A percentile compares a stretch with the other conserved stretches of the same genome.
Evolutionary conservation across 2,888 invertebrate species (phyloP).

Genomic region (Periphyllus acericola): DNA sequence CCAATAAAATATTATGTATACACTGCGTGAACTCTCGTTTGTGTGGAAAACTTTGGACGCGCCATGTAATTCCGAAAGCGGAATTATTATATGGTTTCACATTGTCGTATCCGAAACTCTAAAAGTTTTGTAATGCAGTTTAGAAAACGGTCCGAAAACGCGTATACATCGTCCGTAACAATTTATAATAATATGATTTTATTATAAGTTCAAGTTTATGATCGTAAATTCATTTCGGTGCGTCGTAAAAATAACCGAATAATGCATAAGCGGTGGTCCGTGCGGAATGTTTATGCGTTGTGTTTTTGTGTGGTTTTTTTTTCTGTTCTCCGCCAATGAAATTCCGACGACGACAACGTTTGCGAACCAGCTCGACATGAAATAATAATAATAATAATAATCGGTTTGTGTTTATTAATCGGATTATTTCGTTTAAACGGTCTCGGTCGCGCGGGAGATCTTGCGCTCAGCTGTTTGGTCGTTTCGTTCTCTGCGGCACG

Average conservation of each 20-base stretch:
- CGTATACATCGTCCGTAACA: background rate
- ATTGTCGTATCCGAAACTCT: slow-evolving; percentile 28
- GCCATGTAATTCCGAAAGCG: background rate
- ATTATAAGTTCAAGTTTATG: slow-evolving; percentile 20
- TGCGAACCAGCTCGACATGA: too few relatives aligned
- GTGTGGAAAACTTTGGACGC: slow-evolving; percentile 13
- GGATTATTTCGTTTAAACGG: too few relatives aligned
- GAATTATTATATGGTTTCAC: slow-evolving; percentile 29
- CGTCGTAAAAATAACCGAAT: background rate
- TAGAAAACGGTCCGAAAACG: background rate
- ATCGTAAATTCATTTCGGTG: slow-evolving; percentile 39
- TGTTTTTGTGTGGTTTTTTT: background rate
- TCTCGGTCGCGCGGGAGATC: too few relatives aligned
- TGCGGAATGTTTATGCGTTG: background rate
- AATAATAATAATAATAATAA: too few relatives aligned
- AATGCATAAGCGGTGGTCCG: too few relatives aligned
- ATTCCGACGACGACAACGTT: background rate
- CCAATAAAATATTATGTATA: slow-evolving; percentile 12
- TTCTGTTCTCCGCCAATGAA: background rate
- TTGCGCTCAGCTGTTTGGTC: too few relatives aligned
- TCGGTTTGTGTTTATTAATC: too few relatives aligned
- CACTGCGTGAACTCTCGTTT: background rate
- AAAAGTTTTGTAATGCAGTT: slow-evolving; percentile 26
- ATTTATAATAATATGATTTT: slow-evolving; percentile 28
- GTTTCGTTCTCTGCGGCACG: too few relatives aligned